A percentile compares a stretch with the other conserved stretches of the same genome.
Conservation (phyloP, 1,140 invertebrate genomes). For the Telenomus remus region DNA sequence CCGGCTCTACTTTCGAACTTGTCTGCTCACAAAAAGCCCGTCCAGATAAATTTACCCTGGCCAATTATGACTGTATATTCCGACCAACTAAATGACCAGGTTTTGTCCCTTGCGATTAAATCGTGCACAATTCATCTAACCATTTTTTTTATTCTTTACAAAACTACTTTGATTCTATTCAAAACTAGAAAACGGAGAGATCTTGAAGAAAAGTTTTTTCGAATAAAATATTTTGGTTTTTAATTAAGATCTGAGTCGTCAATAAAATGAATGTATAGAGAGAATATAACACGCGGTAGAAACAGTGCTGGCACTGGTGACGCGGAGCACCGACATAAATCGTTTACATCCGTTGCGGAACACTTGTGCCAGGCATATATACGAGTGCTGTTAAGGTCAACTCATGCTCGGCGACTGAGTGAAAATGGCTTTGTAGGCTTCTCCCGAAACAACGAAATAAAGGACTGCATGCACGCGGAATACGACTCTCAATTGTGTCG, state of each 20-base stretch:
- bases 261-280: too few species aligned
- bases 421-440: conserved; percentile 39
- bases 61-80: conserved; percentile 21
- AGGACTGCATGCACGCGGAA: conserved; percentile 16
- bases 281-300: conserved; percentile 2
- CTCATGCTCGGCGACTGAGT: conserved; percentile 11
- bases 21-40: background rate
- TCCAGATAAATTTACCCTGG: conserved; percentile 9
- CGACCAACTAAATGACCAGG: conserved; percentile 11
- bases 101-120: conserved; percentile 3
- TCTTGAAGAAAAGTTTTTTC: too few species aligned
- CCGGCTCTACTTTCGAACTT: conserved; percentile 14
- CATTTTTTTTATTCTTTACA: too few species aligned
- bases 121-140: too few species aligned
- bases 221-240: too few species aligned
- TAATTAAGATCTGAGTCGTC: too few species aligned
- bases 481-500: conserved; percentile 19
- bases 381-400: conserved; percentile 39
- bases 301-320: conserved; percentile 25
- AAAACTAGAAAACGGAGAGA: too few species aligned
- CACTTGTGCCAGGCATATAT: conserved; percentile 31
- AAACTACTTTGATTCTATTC: too few species aligned
- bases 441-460: conserved; percentile 29
- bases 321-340: conserved; percentile 27
- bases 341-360: conserved; percentile 35